Conservation (phyloP, 2,113 vertebrate genomes). For the Fregata magnificens region DNA sequence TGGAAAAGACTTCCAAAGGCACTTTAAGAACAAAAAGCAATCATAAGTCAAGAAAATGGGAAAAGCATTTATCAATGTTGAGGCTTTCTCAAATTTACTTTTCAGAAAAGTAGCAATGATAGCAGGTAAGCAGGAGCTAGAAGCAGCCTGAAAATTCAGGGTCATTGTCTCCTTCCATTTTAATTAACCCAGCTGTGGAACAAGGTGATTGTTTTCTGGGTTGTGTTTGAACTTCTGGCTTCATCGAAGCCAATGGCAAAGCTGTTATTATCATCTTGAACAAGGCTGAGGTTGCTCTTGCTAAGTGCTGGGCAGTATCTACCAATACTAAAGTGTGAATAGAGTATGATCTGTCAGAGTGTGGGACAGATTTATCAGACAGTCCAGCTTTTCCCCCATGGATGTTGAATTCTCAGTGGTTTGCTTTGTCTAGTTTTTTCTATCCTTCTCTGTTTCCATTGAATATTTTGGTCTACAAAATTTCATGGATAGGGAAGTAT, state of each 20-base stretch:
- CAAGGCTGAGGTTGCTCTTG: not conserved
- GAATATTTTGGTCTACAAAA: not conserved
- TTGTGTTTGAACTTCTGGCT: not conserved
- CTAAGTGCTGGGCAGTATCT: not conserved
- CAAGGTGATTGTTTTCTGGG: not conserved
- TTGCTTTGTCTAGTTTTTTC: not conserved
- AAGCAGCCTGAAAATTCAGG: not conserved
- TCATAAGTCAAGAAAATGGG: not conserved
- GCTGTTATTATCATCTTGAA: not conserved
- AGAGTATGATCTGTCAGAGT: not conserved
- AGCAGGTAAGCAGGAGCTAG: not conserved
- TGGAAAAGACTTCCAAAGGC: not conserved
- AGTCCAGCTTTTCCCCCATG: not conserved
- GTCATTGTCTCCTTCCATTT: not conserved
- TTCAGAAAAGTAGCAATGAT: not conserved
- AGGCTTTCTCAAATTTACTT: not conserved
- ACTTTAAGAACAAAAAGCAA: not conserved
- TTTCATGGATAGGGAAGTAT: not conserved
- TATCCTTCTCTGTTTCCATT: not conserved
- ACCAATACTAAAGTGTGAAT: not conserved
- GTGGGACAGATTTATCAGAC: not conserved
- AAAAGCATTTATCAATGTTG: not conserved
- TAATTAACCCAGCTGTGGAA: not conserved
- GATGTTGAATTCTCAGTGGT: not conserved
- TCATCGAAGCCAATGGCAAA: not conserved